Base-by-base conservation (phyloP, 2,888 invertebrate genomes). In the Pyrochroa serraticornis region DNA sequence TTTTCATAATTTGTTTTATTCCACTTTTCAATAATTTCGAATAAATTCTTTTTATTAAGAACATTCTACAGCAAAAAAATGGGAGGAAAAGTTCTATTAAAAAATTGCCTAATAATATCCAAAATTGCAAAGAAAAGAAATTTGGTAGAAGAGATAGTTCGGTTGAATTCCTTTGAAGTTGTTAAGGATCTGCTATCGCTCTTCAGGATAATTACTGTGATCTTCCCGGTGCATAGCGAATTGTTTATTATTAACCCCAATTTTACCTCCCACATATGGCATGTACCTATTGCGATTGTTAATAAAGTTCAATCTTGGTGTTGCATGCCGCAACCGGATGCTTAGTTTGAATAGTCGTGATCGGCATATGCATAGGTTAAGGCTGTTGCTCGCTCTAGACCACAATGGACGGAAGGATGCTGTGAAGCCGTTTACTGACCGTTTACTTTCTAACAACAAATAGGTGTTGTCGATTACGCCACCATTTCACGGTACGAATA, bases 391-490 rank as follows among this genome's bases (percentile, higher is more conserved):
- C 58, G 60, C 54, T 61, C 58, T 58, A 57, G 64, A 58, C 66
- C 54, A 69, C 67, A 70, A 70, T 70, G 64, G 66, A 64, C 70
- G 70, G 70, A 70, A 70, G 68, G 70, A 70, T 70, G 66, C 65
- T 55, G 64, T 60, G 31, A 44, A 36, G 42, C 63, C 55, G 59
- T 53, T 63, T 60, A 61, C 62, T 66, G 64, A 62, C 64, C 66
- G 45, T 49, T 61, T 56, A 64, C 67, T 67, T 67, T 67, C 67
- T 64, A 65, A 39, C 22, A 50, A 50, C 48, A 44, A 36, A 56
- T 54, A 36, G 47, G 49, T 22, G 5, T 22, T 22, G 22, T 22
- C 22, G 22, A 22, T 22, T 22, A 5, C 22, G 22, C 22, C 22
- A 22, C 22, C 22, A 22, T 2, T 22, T 22, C 5, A 2, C 22